phyloP scores from a whole-genome alignment of 2,797 vertebrate genomes.

The Lindbergichthys nudifrons region DNA sequence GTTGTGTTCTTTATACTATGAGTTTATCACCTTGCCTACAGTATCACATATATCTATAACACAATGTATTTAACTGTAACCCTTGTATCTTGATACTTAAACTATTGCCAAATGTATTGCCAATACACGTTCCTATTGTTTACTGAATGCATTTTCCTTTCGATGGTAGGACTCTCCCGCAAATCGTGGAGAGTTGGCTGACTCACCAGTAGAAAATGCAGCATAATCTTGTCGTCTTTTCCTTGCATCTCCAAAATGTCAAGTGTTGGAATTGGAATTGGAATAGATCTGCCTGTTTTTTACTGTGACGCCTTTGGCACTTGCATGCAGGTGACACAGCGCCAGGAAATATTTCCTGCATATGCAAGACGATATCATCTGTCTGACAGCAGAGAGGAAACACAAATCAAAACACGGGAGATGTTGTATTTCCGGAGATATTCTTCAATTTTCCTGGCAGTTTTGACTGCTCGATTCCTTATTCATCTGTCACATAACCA shows the following conservation, averaged over 20 bases:
- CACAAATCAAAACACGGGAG: constrained; percentile 23
- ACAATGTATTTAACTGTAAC: too few relatives aligned
- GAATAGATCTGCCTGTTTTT: constrained; percentile 34
- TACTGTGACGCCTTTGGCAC: constrained; percentile 37
- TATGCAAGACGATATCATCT: constrained; percentile 37
- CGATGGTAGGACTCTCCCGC: constrained; percentile 15
- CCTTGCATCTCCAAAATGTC: constrained; percentile 41
- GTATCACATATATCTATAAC: too few relatives aligned
- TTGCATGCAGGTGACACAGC: constrained; percentile 32
- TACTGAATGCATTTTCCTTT: constrained; percentile 2
- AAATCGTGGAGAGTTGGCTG: constrained; percentile 26
- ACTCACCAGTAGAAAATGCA: constrained; percentile 45
- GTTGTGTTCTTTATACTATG: too few relatives aligned
- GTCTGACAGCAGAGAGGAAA: constrained; percentile 46
- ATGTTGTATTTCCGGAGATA: constrained; percentile 23
- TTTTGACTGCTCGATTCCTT: constrained; percentile 24
- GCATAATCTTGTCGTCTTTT: constrained; percentile 26
- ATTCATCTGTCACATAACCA: constrained; percentile 32
- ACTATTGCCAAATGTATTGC: too few relatives aligned
- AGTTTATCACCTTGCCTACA: too few relatives aligned
- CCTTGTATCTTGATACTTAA: too few relatives aligned
- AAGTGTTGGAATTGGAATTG: constrained; percentile 22
- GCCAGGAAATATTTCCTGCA: constrained; percentile 48
- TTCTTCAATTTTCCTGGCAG: constrained; percentile 21
- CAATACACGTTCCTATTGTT: too few relatives aligned